A percentile compares a stretch with the other conserved stretches of the same genome.
Conservation (phyloP, 2,888 invertebrate species). For the Meiosimyza decipiens region DNA sequence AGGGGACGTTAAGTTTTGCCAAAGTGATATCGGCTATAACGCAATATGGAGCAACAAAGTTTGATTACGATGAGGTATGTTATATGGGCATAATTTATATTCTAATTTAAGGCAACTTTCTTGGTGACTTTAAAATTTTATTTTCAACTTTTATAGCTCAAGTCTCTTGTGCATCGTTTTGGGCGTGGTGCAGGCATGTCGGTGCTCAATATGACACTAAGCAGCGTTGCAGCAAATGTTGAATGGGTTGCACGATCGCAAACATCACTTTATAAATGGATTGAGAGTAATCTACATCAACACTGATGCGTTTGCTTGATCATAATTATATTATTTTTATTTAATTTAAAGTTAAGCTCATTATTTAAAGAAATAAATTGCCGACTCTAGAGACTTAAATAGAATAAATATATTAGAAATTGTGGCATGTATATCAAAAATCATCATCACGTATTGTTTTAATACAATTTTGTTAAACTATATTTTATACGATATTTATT, state of each 20-base stretch:
- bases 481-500: neutral
- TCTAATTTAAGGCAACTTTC: no score
- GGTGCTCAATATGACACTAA: constrained; percentile 66
- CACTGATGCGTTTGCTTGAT: constrained; percentile 54
- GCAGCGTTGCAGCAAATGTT: constrained; percentile 67
- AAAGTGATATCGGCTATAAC: constrained; percentile 68
- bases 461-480: neutral
- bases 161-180: constrained; percentile 66
- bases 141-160: constrained; percentile 55
- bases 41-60: constrained; percentile 67
- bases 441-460: neutral
- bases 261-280: constrained; percentile 66
- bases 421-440: constrained; percentile 16
- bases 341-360: neutral
- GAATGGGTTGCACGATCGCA: constrained; percentile 67
- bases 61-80: constrained; percentile 68
- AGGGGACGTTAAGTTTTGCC: constrained; percentile 65
- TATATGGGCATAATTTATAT: no score
- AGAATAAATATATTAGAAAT: constrained; percentile 6
- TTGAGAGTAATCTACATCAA: constrained; percentile 63
- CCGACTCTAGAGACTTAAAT: constrained; percentile 24
- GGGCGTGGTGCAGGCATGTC: constrained; percentile 67
- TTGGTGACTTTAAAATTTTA: neutral
- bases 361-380: constrained; percentile 2
- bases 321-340: neutral